Conservation (phyloP, 92 coral and sea anemone genomes). For the Epizoanthus rinbou region DNA sequence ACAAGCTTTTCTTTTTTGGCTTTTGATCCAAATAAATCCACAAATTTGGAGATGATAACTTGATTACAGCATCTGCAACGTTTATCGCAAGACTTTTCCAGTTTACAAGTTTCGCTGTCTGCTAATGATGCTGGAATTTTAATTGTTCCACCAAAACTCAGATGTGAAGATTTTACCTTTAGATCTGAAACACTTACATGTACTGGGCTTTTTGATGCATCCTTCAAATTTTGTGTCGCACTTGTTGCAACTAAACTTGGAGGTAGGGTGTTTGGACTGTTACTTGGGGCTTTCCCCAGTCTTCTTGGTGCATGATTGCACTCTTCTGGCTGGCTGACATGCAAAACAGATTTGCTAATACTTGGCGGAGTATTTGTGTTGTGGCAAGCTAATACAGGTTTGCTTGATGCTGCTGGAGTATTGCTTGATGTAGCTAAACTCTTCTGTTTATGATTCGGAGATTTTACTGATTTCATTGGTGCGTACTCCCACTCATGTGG, state of each 20-base stretch:
- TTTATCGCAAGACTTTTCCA: background rate
- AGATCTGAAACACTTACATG: too few relatives aligned
- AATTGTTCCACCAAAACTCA: too few relatives aligned
- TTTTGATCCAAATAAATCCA: background rate
- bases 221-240: background rate
- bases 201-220: too few relatives aligned
- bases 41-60: background rate
- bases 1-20: background rate
- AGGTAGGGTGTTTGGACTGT: background rate
- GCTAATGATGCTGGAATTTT: too few relatives aligned
- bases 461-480: background rate
- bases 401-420: background rate
- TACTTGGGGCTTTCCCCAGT: background rate
- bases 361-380: background rate
- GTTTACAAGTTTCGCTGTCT: too few relatives aligned
- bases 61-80: background rate
- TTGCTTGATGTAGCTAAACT: background rate
- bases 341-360: background rate
- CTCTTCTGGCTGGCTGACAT: background rate
- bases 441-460: background rate
- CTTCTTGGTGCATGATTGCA: background rate
- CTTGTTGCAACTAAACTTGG: background rate
- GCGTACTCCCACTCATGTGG: background rate
- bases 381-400: background rate
- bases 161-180: too few relatives aligned